Conservation (phyloP, 2,113 vertebrate genomes). For the Perca schrenkii region DNA sequence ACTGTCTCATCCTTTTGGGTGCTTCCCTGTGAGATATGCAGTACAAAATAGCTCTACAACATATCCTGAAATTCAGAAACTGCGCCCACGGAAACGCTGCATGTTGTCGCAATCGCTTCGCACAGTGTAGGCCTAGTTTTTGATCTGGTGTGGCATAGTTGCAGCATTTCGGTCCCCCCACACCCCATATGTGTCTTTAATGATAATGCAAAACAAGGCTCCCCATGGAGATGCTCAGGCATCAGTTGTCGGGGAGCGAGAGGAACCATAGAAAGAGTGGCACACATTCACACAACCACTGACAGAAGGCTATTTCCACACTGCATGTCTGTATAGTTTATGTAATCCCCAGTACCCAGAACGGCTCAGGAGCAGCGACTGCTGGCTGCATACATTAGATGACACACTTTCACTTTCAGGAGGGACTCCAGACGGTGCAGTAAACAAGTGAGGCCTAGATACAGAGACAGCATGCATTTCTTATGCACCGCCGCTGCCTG, state of each 20-base stretch:
- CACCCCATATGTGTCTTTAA: slow-evolving; percentile 72
- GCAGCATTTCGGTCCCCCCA: slow-evolving; percentile 43
- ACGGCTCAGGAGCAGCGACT: slow-evolving; percentile 71
- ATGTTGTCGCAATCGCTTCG: neutral
- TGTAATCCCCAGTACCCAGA: slow-evolving; percentile 76
- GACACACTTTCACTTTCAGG: slow-evolving; percentile 80
- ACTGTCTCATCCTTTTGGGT: slow-evolving; percentile 24
- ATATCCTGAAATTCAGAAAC: slow-evolving; percentile 12
- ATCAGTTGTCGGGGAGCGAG: slow-evolving; percentile 75
- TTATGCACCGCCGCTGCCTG: slow-evolving; percentile 3
- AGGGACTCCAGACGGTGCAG: slow-evolving; percentile 67
- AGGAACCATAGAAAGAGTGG: neutral
- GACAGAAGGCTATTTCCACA: slow-evolving; percentile 57
- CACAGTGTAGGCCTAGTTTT: slow-evolving; percentile 18
- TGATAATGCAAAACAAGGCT: slow-evolving; percentile 77
- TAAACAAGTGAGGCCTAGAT: slow-evolving; percentile 78
- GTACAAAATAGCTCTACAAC: slow-evolving; percentile 1
- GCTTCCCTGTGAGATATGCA: slow-evolving; percentile 30
- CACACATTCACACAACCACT: slow-evolving; percentile 21
- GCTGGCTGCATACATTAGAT: slow-evolving; percentile 77
- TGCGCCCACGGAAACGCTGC: neutral
- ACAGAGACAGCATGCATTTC: slow-evolving; percentile 51
- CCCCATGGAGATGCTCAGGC: slow-evolving; percentile 63
- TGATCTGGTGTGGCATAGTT: slow-evolving; percentile 35
- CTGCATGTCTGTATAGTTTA: slow-evolving; percentile 71